Conservation (phyloP, 2,113 vertebrate genomes). For the Colaptes auratus region DNA sequence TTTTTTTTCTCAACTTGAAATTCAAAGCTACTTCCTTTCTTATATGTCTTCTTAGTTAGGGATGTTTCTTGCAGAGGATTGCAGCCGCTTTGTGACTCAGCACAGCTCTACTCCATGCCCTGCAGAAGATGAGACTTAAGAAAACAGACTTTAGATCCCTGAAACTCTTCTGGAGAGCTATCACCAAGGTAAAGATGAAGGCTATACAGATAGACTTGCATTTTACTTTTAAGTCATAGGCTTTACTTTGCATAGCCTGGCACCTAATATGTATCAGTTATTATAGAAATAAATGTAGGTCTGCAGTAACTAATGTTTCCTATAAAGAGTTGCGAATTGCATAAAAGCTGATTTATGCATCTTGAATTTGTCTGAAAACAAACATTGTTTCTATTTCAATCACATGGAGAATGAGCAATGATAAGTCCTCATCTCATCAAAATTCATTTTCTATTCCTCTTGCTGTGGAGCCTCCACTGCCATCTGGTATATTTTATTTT, state of each 20-base stretch:
- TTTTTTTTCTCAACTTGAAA: background rate
- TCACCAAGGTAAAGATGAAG: background rate
- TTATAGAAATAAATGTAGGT: background rate
- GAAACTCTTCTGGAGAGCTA: background rate
- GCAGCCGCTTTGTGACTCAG: background rate
- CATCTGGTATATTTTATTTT: slow-evolving; percentile 68
- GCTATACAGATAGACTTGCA: background rate
- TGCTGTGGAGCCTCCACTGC: slow-evolving; percentile 34
- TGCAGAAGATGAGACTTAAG: background rate
- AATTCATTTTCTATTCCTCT: slow-evolving; percentile 53
- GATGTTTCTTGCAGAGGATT: background rate
- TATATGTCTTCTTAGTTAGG: background rate
- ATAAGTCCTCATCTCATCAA: slow-evolving; percentile 18
- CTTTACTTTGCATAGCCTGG: background rate
- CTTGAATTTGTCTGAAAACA: slow-evolving; percentile 60
- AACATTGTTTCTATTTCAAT: slow-evolving; percentile 44
- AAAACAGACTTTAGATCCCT: background rate
- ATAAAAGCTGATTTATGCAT: slow-evolving; percentile 14
- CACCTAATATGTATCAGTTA: background rate
- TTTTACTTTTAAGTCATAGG: background rate
- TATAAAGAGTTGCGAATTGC: background rate
- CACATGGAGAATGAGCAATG: slow-evolving; percentile 19
- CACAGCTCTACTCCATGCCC: fast-evolving
- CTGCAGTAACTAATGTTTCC: slow-evolving; percentile 7
- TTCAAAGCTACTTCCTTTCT: background rate